Evolutionary conservation across 2,797 vertebrate species (phyloP).

Genomic region (Lacerta viridis): DNA sequence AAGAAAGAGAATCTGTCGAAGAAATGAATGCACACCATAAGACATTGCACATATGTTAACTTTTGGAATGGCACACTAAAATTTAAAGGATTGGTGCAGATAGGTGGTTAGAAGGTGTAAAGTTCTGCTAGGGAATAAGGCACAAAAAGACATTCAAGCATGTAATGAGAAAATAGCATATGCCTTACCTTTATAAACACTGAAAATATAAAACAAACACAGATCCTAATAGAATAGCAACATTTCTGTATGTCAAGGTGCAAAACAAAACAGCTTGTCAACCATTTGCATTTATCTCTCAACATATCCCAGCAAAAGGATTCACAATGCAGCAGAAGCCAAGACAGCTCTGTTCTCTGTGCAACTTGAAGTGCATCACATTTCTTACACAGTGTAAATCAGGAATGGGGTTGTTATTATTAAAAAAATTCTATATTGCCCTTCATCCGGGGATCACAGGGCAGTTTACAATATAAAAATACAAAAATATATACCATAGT

Average conservation of each 20-base stretch:
- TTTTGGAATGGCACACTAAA: not conserved
- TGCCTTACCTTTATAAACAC: accelerated
- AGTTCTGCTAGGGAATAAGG: not conserved
- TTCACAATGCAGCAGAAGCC: not conserved
- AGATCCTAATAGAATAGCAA: not conserved
- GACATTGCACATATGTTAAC: not conserved
- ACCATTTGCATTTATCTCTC: not conserved
- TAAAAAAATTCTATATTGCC: too few species aligned
- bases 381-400: too few species aligned
- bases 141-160: not conserved
- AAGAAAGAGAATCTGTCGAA: not conserved
- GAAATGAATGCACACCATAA: not conserved
- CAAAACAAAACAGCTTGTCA: not conserved
- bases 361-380: too few species aligned
- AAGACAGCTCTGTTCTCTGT: not conserved
- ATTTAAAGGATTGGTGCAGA: not conserved
- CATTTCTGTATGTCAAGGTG: slow-evolving; percentile 11
- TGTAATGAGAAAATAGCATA: slow-evolving; percentile 17
- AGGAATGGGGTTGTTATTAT: too few species aligned
- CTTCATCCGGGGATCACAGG: too few species aligned
- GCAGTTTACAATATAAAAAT: too few species aligned
- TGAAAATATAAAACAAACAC: slow-evolving; percentile 5
- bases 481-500: too few species aligned
- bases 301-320: not conserved
- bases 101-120: not conserved